Base-by-base conservation (phyloP, 2,888 invertebrate species). In the Entomobrya multifasciata region DNA sequence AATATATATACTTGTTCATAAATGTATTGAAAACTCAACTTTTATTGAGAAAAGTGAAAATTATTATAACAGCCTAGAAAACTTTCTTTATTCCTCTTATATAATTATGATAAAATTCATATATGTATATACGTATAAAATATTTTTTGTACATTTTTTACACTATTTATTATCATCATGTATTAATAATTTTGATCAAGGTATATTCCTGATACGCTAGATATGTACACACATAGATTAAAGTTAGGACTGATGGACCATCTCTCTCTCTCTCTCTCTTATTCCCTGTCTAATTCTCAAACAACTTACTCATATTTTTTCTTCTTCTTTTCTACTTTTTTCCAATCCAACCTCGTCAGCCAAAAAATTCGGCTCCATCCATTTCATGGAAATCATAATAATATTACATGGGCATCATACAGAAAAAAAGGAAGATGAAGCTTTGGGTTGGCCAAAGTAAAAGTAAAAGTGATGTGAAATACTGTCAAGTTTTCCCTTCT, bases 331-430 rank as follows among this genome's bases (percentile, higher is more conserved):
- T 52, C 52, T 67, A 20, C 80, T 82, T 67, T 57, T 82, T 87
- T 57, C n/a, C n/a, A n/a, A n/a, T 87, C 87, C 87, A 77, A 81
- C 77, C 41, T 82, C 77, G 87, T 87, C 87, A 82, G 87, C 87
- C 87, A 82, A 87, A 86, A 85, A 85, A n/a, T 74, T 80, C 72
- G 62, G 70, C 74, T 86, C 86, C 41, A 47, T 49, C 67, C n/a
- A n/a, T n/a, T n/a, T n/a, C n/a, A n/a, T n/a, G n/a, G 70, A 57
- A 85, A 74, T 82, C 82, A 87, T 87, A 86, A 86, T 80, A 86
- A 62, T 86, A 86, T 87, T 87, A 87, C 77, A 77, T 82, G 87
- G 87, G 78, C 81, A 82, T 82, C 49, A 25, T 72, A 25, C 72
- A 72, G 72, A 72, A 70, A 44, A 15, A 25, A 6, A 52, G 52